Percentiles rank a stretch among this genome's conserved stretches.
phyloP scores from a whole-genome alignment of 35 echinoderm and acorn worm species.

The Chiridota heheva region DNA sequence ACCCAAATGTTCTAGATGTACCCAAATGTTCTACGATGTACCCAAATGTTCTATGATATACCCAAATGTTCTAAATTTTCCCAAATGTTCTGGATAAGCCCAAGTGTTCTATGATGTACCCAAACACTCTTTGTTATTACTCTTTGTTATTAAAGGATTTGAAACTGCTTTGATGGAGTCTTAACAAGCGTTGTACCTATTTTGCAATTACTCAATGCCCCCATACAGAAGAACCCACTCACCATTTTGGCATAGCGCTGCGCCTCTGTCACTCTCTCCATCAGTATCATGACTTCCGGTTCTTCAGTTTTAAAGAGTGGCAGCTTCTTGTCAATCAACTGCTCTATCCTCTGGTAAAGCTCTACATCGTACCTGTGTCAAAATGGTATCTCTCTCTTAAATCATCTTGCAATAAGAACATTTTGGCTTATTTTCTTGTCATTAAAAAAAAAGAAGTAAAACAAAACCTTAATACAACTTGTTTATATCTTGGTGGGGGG shows the following conservation, averaged over 20 bases:
- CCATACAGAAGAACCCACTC: neutral
- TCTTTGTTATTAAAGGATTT: too few relatives aligned
- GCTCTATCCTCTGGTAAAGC: constrained; percentile 95
- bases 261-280: constrained; percentile 88
- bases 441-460: neutral
- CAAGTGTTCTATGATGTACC: too few relatives aligned
- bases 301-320: constrained; percentile 91
- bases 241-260: constrained; percentile 95
- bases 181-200: too few relatives aligned
- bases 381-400: neutral
- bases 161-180: too few relatives aligned
- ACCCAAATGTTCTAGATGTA: too few relatives aligned
- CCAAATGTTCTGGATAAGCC: too few relatives aligned
- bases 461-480: neutral
- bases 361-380: constrained; percentile 87
- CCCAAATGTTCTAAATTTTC: too few relatives aligned
- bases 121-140: too few relatives aligned
- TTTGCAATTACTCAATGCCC: too few relatives aligned
- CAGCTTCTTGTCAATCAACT: constrained; percentile 91
- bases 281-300: constrained; percentile 91
- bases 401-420: neutral
- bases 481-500: neutral
- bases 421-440: neutral
- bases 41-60: too few relatives aligned
- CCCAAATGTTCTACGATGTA: too few relatives aligned